Base-by-base conservation (phyloP, 2,888 invertebrate species). In the Therioaphis trifolii region DNA sequence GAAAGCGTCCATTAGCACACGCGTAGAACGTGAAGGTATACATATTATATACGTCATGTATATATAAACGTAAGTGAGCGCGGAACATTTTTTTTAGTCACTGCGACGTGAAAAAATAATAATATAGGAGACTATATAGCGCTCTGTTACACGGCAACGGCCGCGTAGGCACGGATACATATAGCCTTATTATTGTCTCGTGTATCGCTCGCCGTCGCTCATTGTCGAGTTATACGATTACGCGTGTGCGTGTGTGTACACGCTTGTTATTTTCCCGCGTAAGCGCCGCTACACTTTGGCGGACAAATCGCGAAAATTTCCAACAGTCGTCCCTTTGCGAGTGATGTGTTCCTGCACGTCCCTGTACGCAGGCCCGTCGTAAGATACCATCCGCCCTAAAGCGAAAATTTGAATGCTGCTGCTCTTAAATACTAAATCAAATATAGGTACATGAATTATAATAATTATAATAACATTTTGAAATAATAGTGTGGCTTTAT, bases 1-100 rank as follows among this genome's bases (percentile, higher is more conserved):
- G 66, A 77, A 77, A 77, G 63, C 77, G 66, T 77, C 77, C 66
- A 66, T 77, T 77, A 66, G 49, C 21, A 66, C 21, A 24, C 63
- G 24, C 66, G 18, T 40, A 75, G 1, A 5, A 14, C 9, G 74
- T 5, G 40, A 21, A 14, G 14, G 15, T 76, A 4, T 4, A 7
- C 15, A 15, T n/a, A 52, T 58, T 11, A 11, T 58, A 63, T 43
- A 43, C n/a, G n/a, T n/a, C n/a, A n/a, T 2, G 18, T 43, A 14
- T 43, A 68, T 21, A 35, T 24, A 24, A 35, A 35, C 29, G 24
- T 43, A 24, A 35, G 52, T 21, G 21, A 76, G 46, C 61, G 9
- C 0, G 4, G 29, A 66, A 66, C 11, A n/a, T 46, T 49, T 46
- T 15, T 49, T 43, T 27, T 63, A 24, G 61, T 76, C 24, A 24